Percentiles rank a stretch among this genome's conserved stretches.
Evolutionary conservation across 2,113 vertebrate genomes (phyloP).

Genomic region (Tyrannus savana): DNA sequence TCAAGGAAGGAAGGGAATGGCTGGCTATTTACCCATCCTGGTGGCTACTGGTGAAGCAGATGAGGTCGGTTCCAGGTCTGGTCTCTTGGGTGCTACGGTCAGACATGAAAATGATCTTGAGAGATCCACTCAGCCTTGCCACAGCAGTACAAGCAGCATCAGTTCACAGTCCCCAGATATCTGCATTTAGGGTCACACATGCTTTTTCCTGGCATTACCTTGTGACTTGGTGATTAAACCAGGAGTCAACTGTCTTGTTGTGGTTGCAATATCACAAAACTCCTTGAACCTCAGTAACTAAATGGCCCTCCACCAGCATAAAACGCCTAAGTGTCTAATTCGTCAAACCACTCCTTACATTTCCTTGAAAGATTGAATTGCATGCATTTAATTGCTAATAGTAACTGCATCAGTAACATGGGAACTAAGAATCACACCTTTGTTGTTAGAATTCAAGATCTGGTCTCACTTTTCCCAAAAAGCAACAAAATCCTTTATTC

Average conservation of each 20-base stretch:
- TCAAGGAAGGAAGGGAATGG: neutral
- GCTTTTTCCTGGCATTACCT: neutral
- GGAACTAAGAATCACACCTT: rapidly evolving
- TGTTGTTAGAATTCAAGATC: neutral
- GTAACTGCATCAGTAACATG: neutral
- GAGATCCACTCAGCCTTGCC: neutral
- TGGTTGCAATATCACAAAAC: rapidly evolving
- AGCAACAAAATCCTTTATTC: neutral
- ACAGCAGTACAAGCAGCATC: neutral
- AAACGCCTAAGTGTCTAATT: neutral
- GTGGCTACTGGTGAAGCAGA: neutral
- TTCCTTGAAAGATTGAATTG: neutral
- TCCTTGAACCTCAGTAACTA: neutral
- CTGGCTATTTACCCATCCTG: slow-evolving; percentile 25
- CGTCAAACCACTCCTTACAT: neutral
- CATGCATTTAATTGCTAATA: neutral
- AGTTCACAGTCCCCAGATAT: neutral
- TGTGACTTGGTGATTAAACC: neutral
- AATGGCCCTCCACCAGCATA: neutral
- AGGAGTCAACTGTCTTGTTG: rapidly evolving
- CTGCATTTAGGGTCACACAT: rapidly evolving
- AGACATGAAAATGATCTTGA: neutral
- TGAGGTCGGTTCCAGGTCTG: neutral
- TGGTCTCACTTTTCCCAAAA: neutral
- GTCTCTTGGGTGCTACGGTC: neutral